Evolutionary conservation across 2,888 invertebrate species (phyloP).

Genomic region (Polymixis flavicincta): DNA sequence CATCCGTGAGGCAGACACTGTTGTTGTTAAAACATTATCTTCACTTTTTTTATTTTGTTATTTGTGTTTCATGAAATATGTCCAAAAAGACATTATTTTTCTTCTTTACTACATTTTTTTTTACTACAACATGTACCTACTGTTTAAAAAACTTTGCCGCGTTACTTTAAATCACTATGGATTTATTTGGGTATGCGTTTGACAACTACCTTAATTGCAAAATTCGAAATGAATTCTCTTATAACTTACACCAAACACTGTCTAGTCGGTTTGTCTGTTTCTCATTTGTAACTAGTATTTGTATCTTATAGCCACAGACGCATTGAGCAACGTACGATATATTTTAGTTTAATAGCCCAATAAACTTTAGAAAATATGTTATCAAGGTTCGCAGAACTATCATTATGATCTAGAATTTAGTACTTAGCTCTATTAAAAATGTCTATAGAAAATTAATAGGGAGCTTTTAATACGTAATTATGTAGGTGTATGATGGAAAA

Average conservation of each 20-base stretch:
- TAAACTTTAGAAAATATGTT: constrained; percentile 46
- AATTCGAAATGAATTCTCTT: not conserved
- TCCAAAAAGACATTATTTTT: too few relatives aligned
- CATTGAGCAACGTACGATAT: constrained; percentile 51
- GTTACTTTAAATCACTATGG: not conserved
- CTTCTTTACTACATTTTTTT: too few relatives aligned
- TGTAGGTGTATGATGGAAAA: too few relatives aligned
- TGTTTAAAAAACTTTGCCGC: not conserved
- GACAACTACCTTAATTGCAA: too few relatives aligned
- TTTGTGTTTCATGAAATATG: too few relatives aligned
- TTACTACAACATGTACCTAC: not conserved
- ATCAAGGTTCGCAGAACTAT: constrained; percentile 20
- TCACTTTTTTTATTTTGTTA: too few relatives aligned
- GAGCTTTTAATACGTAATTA: not conserved
- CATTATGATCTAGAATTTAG: constrained; percentile 17
- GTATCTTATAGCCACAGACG: constrained; percentile 35
- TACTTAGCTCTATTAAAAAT: not conserved
- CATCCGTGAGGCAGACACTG: too few relatives aligned
- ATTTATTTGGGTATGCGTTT: not conserved
- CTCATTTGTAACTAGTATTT: constrained; percentile 58
- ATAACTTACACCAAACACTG: constrained; percentile 40
- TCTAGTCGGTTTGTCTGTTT: constrained; percentile 61
- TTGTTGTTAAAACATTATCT: too few relatives aligned
- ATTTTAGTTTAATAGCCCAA: constrained; percentile 40
- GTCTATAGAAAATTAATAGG: not conserved